Base-by-base conservation (phyloP, 2,797 vertebrate genomes). In the Pteronotus mesoamericanus region DNA sequence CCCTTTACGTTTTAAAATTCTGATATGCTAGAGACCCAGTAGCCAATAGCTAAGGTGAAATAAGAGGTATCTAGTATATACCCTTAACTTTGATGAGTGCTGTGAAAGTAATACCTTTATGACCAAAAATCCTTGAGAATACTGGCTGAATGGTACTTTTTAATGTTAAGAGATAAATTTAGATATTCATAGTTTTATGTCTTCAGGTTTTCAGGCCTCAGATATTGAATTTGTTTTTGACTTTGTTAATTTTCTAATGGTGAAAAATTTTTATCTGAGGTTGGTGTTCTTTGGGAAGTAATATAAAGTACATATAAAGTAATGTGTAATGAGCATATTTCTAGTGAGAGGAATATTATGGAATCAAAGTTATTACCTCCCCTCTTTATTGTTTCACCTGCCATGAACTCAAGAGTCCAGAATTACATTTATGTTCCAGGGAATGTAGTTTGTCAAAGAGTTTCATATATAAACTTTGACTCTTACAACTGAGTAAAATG, bases 241-340 rank as follows among this genome's bases (percentile, higher is more conserved):
- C 22, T 82, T 91, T 93, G 46, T 96, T 44, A 7, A 21, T 82
- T 95, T 29, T 86, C 57, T 91, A 71, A 39, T 88, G 86, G 6
- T 90, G 22, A 85, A 57, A 61, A 59, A 32, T 64, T 15, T 86
- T 89, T 95, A 32, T 94, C 24, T 96, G 55, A 86, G 59, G n/a
- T 89, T 80, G 46, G 83, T 89, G 6, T 88, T 80, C n/a, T 80
- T 92, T 88, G 77, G 57, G 15, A 95, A 86, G 9, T 90, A 82
- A 86, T 87, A 82, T 89, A 95, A 97, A 90, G 18, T 94, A 90
- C 37, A 57, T 72, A 61, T 86, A 94, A 96, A 92, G 29, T 95
- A 91, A 48, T 26, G 37, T 83, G 32, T 93, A 71, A 88, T 89
- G 37, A 94, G 26, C 64, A 74, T 88, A 89, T 87, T 96, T 94